Percentiles rank a stretch among this genome's conserved stretches.
Conservation (phyloP, 2,888 invertebrate genomes). For the Thymelicus acteon region DNA sequence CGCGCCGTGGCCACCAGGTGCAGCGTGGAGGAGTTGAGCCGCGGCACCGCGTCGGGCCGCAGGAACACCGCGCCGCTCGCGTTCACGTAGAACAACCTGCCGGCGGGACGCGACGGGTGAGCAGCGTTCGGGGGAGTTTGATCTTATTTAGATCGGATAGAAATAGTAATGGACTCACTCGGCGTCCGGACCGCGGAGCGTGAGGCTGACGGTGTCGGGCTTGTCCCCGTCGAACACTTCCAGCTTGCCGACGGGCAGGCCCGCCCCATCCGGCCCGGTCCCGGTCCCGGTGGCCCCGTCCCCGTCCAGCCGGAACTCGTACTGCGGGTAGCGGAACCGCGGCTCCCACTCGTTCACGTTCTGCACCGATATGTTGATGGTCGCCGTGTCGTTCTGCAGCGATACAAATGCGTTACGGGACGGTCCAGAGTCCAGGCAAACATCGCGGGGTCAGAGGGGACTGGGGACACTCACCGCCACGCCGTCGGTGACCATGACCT, state of each 20-base stretch:
- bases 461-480: conserved; percentile 61
- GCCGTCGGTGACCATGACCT: conserved; percentile 93
- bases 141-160: no score
- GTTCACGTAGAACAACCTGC: conserved; percentile 87
- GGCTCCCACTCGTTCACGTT: conserved; percentile 98
- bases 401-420: background rate
- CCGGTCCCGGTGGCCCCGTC: conserved; percentile 36
- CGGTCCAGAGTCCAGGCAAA: no score
- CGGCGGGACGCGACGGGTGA: background rate
- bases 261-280: conserved; percentile 41
- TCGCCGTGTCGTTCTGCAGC: conserved; percentile 92
- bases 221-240: conserved; percentile 95
- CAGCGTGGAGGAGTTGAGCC: conserved; percentile 82
- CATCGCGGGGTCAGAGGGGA: no score
- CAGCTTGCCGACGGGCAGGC: conserved; percentile 85
- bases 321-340: conserved; percentile 93
- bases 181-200: conserved; percentile 88
- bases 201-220: conserved; percentile 89
- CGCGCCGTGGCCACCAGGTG: conserved; percentile 92
- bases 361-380: conserved; percentile 91
- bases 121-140: no score
- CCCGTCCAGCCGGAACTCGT: conserved; percentile 88
- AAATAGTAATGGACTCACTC: conserved; percentile 65
- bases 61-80: conserved; percentile 88
- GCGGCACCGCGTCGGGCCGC: conserved; percentile 76